A percentile compares a stretch with the other conserved stretches of the same genome.
These are phyloP conservation scores for Rapana venosa DNA, from an alignment of 2,888 invertebrate genomes.

Conservation along the genomic window DNA sequence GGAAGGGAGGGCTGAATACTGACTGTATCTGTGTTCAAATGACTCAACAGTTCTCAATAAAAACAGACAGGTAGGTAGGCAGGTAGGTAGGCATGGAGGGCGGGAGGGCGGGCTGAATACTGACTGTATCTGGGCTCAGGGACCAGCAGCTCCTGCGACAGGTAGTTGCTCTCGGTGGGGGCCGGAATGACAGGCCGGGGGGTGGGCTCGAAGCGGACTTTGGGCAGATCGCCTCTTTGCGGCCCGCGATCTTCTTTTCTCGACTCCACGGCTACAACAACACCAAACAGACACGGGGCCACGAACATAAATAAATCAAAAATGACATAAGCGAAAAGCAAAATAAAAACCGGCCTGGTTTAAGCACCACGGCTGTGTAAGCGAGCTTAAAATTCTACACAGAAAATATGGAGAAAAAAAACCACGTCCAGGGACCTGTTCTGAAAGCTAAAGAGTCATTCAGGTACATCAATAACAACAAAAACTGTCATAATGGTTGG, in stretches of 20 bases:
- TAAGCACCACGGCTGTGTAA: too few species aligned
- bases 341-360: too few species aligned
- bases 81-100: neutral
- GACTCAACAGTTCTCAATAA: too few species aligned
- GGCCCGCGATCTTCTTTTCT: constrained; percentile 54
- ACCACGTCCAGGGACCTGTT: too few species aligned
- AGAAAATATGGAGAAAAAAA: too few species aligned
- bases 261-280: constrained; percentile 39
- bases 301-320: neutral
- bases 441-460: too few species aligned
- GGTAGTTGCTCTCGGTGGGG: constrained; percentile 56
- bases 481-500: too few species aligned
- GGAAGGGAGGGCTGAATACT: too few species aligned
- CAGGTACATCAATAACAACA: too few species aligned
- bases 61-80: too few species aligned
- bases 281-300: constrained; percentile 17
- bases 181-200: constrained; percentile 69
- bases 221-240: constrained; percentile 62
- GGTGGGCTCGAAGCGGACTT: constrained; percentile 68
- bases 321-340: neutral
- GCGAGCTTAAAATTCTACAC: too few species aligned
- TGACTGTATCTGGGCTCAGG: constrained; percentile 40
- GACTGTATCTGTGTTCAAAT: too few species aligned
- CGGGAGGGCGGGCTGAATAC: neutral
- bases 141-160: constrained; percentile 63